phyloP scores from a whole-genome alignment of 2,113 vertebrate genomes.

The Oncorhynchus tshawytscha region DNA sequence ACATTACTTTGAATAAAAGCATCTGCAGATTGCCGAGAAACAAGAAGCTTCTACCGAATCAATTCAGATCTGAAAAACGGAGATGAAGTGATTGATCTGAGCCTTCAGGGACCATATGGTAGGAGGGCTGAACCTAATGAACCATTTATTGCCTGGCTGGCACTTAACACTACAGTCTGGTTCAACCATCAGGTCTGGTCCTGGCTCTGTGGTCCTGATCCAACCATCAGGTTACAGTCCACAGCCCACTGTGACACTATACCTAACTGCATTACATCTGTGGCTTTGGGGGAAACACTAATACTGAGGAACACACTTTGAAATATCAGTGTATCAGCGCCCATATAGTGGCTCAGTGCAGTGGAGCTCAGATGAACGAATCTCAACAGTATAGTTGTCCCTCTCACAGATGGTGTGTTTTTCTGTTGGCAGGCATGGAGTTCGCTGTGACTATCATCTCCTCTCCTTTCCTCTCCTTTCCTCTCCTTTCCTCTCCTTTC shows the following conservation, averaged over 20 bases:
- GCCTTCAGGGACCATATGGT: slow-evolving; percentile 42
- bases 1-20: no score
- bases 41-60: not conserved
- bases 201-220: not conserved
- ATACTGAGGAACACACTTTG: not conserved
- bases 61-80: slow-evolving; percentile 6
- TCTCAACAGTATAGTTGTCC: not conserved
- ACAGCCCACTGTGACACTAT: not conserved
- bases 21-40: not conserved
- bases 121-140: slow-evolving; percentile 36
- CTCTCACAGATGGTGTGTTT: slow-evolving; percentile 22
- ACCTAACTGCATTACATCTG: not conserved
- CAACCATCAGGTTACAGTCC: not conserved
- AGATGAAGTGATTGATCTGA: slow-evolving; percentile 32
- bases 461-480: slow-evolving; percentile 1
- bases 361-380: no score
- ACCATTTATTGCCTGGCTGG: slow-evolving; percentile 16
- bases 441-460: slow-evolving; percentile 29
- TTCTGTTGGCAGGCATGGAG: slow-evolving; percentile 55
- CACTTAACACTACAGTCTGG: not conserved
- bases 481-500: slow-evolving; percentile 14
- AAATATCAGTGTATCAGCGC: not conserved
- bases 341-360: not conserved
- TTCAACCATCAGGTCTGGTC: not conserved
- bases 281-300: not conserved